These are phyloP conservation scores for Trichopoda pennipes DNA, from an alignment of 2,888 invertebrate species.

Conservation along the genomic window DNA sequence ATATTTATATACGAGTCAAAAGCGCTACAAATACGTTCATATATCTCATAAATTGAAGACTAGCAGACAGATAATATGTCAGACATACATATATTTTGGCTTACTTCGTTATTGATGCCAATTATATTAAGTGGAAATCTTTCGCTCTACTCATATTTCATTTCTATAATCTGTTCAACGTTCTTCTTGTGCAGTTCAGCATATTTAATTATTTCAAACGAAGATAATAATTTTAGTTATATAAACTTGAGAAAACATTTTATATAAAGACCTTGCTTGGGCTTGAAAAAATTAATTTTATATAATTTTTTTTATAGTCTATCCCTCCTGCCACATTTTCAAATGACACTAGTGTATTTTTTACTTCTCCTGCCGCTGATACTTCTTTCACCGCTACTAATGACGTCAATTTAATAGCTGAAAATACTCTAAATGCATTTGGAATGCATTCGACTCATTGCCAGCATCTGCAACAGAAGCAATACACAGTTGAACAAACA, in stretches of 20 bases:
- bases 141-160: conserved; percentile 18
- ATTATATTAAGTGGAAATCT: conserved; percentile 48
- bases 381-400: conserved; percentile 2
- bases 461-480: background rate
- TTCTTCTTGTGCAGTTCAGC: conserved; percentile 45
- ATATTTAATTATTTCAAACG: conserved; percentile 56
- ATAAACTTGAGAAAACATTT: conserved; percentile 27
- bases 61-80: background rate
- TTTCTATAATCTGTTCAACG: conserved; percentile 19
- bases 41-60: no score
- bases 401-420: conserved; percentile 52
- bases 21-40: no score
- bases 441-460: conserved; percentile 55
- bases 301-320: conserved; percentile 32
- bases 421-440: conserved; percentile 50
- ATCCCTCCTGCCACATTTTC: conserved; percentile 34
- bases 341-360: conserved; percentile 54
- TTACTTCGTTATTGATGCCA: conserved; percentile 40
- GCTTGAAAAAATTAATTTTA: no score
- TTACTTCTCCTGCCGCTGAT: conserved; percentile 15
- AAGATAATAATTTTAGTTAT: background rate
- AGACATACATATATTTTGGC: no score
- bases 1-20: no score
- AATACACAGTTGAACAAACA: conserved; percentile 13
- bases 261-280: no score